Evolutionary conservation across 2,113 vertebrate genomes (phyloP).

Genomic region (Holacanthus passer): DNA sequence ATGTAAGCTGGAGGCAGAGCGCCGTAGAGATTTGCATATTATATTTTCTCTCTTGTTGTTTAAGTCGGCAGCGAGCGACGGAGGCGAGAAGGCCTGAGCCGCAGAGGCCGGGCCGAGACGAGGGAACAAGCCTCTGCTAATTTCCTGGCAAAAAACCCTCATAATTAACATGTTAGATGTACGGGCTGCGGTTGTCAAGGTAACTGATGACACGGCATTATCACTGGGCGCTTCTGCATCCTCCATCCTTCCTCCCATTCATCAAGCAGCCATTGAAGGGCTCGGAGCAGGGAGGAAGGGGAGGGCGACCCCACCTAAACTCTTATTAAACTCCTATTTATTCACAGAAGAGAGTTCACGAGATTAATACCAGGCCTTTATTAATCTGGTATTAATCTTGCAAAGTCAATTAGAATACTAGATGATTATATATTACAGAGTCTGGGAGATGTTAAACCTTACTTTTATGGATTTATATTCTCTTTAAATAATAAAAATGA

Average conservation of each 20-base stretch:
- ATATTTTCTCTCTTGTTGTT: conserved; percentile 57
- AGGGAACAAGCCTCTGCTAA: conserved; percentile 66
- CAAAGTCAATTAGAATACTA: conserved; percentile 39
- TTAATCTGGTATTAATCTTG: conserved; percentile 37
- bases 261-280: conserved; percentile 66
- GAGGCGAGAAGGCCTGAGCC: conserved; percentile 45
- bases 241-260: conserved; percentile 64
- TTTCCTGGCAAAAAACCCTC: conserved; percentile 68
- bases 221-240: conserved; percentile 63
- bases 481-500: too few species aligned
- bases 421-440: conserved; percentile 36
- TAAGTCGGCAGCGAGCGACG: conserved; percentile 47
- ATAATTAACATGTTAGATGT: conserved; percentile 74
- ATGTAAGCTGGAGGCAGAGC: conserved; percentile 39
- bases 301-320: conserved; percentile 47
- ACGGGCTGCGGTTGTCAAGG: conserved; percentile 75
- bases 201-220: conserved; percentile 80
- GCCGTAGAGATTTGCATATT: conserved; percentile 63
- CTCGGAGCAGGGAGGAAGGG: conserved; percentile 29
- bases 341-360: conserved; percentile 40
- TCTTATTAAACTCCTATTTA: conserved; percentile 57
- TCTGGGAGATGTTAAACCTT: background rate
- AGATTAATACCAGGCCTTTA: conserved; percentile 28
- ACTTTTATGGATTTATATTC: background rate
- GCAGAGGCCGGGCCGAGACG: conserved; percentile 37